Base-by-base conservation (phyloP, 2,113 vertebrate genomes). In the Chiloscyllium plagiosum region DNA sequence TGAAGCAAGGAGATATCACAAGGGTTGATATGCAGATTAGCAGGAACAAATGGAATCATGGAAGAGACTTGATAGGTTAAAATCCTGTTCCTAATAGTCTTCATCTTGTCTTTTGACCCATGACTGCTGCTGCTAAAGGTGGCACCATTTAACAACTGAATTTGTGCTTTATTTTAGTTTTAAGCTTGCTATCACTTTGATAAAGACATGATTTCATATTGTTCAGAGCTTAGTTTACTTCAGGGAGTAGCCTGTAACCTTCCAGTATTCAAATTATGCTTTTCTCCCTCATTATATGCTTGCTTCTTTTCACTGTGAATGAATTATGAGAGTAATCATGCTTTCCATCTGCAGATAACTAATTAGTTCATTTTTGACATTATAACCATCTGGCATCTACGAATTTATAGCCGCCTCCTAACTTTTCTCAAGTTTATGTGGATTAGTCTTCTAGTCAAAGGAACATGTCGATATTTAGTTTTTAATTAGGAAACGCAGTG, bases 401-500 rank as follows among this genome's bases (percentile, higher is more conserved):
- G n/a, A 66, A 66, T 93, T 37, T 93, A 93, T 66, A 66, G 19
- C 6, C 65, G 20, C 29, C 4, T 93, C 29, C 42, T 86, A 17
- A 61, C 66, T 93, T 93, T 93, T 37, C 89, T 66, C 89, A 93
- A n/a, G n/a, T 93, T 66, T 83, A 47, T 42, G 6, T 33, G 37
- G 61, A 68, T 93, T 22, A 66, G 65, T 37, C 89, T 93, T 93
- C n/a, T 20, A 17, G 89, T 37, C 65, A 66, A 37, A 66, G 89
- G 66, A 93, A 93, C 6, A 20, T 61, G 37, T 93, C 89, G 20
- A 68, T 93, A 37, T 93, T 93, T 93, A 93, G 33, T 24, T 37
- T 66, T 93, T 68, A 93, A 93, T 93, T 66, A 93, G 33, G n/a
- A 66, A 93, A 61, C 37, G 89, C 89, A n/a, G 33, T 66, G 89